These are phyloP conservation scores for chimpanzee (Pan troglodytes) DNA, from an alignment of 2,113 vertebrate genomes.

Conservation along the genomic window NHGRI_mPanTro3-v2.1_pri NC_086015.1:65089001-65089500, in stretches of 20 bases:
- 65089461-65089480: not conserved
- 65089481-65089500: not conserved
- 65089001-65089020: not conserved
- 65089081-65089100: not conserved
- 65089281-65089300: not conserved
- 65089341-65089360: not conserved
- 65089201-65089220: not conserved
- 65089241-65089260: not conserved
- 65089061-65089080: not conserved
- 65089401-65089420: not conserved
- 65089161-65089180: not conserved
- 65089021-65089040: not conserved
- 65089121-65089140: not conserved
- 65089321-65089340: not conserved
- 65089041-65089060: not conserved
- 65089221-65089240: not conserved
- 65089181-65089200: not conserved
- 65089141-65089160: not conserved
- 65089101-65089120: not conserved
- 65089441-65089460: not conserved
- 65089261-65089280: not conserved
- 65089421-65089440: not conserved
- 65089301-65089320: not conserved
- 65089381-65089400: not conserved
- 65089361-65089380: not conserved